Evolutionary conservation across 2,113 vertebrate genomes (phyloP).

Genomic region (Oplegnathus fasciatus): DNA sequence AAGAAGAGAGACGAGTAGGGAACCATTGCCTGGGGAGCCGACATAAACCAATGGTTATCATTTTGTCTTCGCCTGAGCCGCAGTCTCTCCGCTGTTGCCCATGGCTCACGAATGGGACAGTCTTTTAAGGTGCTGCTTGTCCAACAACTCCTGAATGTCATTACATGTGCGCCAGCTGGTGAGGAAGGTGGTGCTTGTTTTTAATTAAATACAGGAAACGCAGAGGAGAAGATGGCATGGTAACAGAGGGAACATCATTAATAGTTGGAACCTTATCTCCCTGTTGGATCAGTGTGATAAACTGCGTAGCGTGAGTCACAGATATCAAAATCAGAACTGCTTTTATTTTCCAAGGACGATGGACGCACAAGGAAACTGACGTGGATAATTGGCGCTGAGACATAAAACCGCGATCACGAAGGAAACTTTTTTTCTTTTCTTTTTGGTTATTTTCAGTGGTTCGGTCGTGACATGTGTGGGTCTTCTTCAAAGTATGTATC

Average conservation of each 20-base stretch:
- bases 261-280: conserved; percentile 44
- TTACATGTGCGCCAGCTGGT: conserved; percentile 48
- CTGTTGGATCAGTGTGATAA: conserved; percentile 48
- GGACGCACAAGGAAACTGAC: conserved; percentile 3
- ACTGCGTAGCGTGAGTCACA: conserved; percentile 25
- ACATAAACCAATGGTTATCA: conserved; percentile 46
- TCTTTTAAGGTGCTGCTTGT: conserved; percentile 44
- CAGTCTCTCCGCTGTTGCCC: conserved; percentile 16
- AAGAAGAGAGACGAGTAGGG: conserved; percentile 37
- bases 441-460: conserved; percentile 16
- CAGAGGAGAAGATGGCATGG: conserved; percentile 17
- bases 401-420: conserved; percentile 16
- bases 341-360: conserved; percentile 48
- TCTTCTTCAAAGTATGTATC: not conserved
- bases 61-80: conserved; percentile 25
- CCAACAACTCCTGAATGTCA: conserved; percentile 56
- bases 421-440: not conserved
- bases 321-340: conserved; percentile 3
- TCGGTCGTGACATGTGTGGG: conserved; percentile 32
- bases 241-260: conserved; percentile 29
- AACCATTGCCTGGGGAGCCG: conserved; percentile 31
- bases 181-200: conserved; percentile 26
- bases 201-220: conserved; percentile 62
- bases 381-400: conserved; percentile 20
- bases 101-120: conserved; percentile 43